Base-by-base conservation (phyloP, 2,888 invertebrate genomes). In the Crematogaster levior region DNA sequence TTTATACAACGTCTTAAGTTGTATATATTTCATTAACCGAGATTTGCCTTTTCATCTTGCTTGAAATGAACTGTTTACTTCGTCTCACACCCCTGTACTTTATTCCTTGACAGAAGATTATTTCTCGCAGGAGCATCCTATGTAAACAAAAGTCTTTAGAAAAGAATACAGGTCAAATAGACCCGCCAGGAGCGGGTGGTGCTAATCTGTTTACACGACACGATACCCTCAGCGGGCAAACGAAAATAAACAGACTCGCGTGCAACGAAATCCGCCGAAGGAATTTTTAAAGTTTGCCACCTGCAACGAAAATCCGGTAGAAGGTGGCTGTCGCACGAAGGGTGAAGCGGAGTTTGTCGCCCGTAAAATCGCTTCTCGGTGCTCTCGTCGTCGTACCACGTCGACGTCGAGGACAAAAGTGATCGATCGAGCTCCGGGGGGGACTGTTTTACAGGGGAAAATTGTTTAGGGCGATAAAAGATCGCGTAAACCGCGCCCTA, bases 381-480 rank as follows among this genome's bases (percentile, higher is more conserved):
- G 37, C 27, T 63, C 30, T 60, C 51, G 70, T 43, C 81, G 61
- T 3, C 85, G 79, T 48, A 77, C 68, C 63, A 84, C 84, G 79
- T 80, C 80, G 83, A 60, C 75, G 81, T 79, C 56, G 63, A 74
- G 84, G 70, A 74, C 82, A 68, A 82, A 68, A 84, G 56, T 86
- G 84, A 89, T 89, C 88, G 86, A 88, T 88, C 82, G 83, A 70
- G 77, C 65, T 66, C 79, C 83, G 51, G 58, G 70, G 73, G 58
- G 82, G 65, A 68, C 80, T 84, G 82, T 84, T 86, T n/a, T 85
- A 75, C 77, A 53, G 70, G 70, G 53, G 79, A 68, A 81, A 83
- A 86, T 87, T 83, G 80, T 81, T 85, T 72, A 68, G 66, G 6
- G 18, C 34, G 70, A 68, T 46, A 37, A 79, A 70, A 70, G 56